Base-by-base conservation (phyloP, 2,113 vertebrate species). In the Trogon surrucura region DNA sequence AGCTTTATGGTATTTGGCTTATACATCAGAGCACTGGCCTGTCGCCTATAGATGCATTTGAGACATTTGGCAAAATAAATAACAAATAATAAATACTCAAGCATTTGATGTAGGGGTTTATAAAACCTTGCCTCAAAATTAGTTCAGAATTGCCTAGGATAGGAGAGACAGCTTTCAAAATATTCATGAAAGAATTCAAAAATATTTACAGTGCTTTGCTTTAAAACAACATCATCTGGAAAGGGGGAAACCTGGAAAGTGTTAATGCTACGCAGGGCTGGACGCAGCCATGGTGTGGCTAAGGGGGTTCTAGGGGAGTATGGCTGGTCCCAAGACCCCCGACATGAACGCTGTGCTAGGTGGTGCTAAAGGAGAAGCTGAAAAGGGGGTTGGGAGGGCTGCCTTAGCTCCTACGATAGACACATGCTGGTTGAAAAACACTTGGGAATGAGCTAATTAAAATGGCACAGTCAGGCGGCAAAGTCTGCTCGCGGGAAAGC, bases 1-100 rank as follows among this genome's bases (percentile, higher is more conserved):
- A 97, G 96, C 95, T 97, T 97, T 97, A 97, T 96, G 91, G 95
- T 90, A 67, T 95, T 97, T 96, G 96, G 96, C 95, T 95, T 96
- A 90, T 90, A 96, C 91, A 96, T 96, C 96, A 96, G 93, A 97
- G 95, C 50, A 54, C 94, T 97, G 96, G 96, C 93, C 95, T 94
- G 87, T 95, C 71, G 94, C 96, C 95, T 96, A 74, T 96, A 94
- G 95, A 97, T 97, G 91, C 96, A 95, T 97, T 96, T 96, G 88
- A 96, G 95, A 90, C 95, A 97, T 95, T 96, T 97, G 93, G 96
- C 95, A 96, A 97, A 97, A 96, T 96, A 96, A 96, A 96, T 97
- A 97, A 95, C 94, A 96, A 97, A 97, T 96, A 97, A 93, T 96
- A 97, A 97, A 94, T 96, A 94, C 91, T 93, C 11, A 0, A 95